These are phyloP conservation scores for Lytechinus variegatus DNA, from an alignment of 35 echinoderm and acorn worm species.

Conservation along the genomic window DNA sequence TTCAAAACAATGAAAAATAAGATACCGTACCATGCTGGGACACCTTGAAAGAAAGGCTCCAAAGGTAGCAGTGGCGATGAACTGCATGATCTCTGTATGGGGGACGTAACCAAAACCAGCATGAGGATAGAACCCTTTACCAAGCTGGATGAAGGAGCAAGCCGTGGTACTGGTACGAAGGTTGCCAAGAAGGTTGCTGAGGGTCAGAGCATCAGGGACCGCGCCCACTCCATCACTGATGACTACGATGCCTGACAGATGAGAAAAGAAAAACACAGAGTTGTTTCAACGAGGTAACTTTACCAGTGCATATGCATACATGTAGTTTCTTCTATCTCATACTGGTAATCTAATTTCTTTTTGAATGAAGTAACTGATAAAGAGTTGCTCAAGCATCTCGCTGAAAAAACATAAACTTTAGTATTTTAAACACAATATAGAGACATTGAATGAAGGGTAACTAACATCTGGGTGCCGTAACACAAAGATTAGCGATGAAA, in stretches of 20 bases:
- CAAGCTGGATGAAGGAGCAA: constrained; percentile 98
- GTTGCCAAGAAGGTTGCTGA: constrained; percentile 67
- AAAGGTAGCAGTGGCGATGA: constrained; percentile 91
- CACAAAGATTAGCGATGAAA: no score
- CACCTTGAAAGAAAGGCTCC: constrained; percentile 91
- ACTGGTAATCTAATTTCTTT: no score
- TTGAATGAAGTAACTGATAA: no score
- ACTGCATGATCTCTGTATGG: constrained; percentile 99
- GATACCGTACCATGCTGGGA: constrained; percentile 66
- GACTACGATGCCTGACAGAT: constrained; percentile 73
- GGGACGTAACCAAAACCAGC: constrained; percentile 94
- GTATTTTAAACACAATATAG: no score
- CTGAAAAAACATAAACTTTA: no score
- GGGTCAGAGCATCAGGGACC: constrained; percentile 76
- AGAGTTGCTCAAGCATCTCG: no score
- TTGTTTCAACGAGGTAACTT: no score
- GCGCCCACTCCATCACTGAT: constrained; percentile 87
- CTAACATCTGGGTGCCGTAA: no score
- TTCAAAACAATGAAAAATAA: neutral
- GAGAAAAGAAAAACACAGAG: neutral
- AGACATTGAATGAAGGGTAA: no score
- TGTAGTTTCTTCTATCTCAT: no score
- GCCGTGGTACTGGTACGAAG: constrained; percentile 84
- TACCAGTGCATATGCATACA: neutral
- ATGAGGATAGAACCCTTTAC: constrained; percentile 89